Evolutionary conservation across 1,140 invertebrate species (phyloP).

Genomic region (Anoplophora glabripennis): DNA sequence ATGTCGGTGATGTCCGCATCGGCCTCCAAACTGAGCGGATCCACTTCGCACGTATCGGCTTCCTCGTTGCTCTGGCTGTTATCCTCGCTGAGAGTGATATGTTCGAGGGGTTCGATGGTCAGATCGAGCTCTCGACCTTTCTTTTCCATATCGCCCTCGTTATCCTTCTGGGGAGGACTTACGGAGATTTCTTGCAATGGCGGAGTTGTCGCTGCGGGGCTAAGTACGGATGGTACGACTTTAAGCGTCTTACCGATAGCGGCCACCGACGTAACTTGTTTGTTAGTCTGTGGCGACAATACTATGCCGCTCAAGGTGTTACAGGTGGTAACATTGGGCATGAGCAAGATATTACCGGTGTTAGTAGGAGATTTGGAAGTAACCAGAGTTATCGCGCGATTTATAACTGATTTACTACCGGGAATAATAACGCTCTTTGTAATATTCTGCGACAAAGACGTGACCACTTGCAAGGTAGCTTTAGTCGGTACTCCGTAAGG

Average conservation of each 20-base stretch:
- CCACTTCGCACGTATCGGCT: not conserved
- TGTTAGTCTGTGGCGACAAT: not conserved
- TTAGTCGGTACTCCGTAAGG: not conserved
- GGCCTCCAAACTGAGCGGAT: conserved; percentile 17
- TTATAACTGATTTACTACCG: too few species aligned
- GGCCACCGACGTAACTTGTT: conserved; percentile 12
- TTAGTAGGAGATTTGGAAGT: not conserved
- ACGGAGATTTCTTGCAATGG: too few species aligned
- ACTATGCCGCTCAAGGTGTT: not conserved
- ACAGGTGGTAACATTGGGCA: not conserved
- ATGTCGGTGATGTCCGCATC: not conserved
- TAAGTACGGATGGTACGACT: not conserved
- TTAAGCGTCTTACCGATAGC: conserved; percentile 4
- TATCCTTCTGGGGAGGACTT: not conserved
- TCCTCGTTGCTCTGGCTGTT: not conserved
- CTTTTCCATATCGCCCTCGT: not conserved
- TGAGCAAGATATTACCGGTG: conserved; percentile 1
- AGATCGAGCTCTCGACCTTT: not conserved
- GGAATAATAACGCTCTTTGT: not conserved
- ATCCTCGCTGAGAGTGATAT: conserved; percentile 2
- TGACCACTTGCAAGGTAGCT: not conserved
- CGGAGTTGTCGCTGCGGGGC: too few species aligned
- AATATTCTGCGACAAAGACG: not conserved
- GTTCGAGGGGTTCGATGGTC: conserved; percentile 1
- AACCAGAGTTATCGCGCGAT: not conserved